phyloP scores from a whole-genome alignment of 2,797 vertebrate species.

The Neopelma chrysocephalum region DNA sequence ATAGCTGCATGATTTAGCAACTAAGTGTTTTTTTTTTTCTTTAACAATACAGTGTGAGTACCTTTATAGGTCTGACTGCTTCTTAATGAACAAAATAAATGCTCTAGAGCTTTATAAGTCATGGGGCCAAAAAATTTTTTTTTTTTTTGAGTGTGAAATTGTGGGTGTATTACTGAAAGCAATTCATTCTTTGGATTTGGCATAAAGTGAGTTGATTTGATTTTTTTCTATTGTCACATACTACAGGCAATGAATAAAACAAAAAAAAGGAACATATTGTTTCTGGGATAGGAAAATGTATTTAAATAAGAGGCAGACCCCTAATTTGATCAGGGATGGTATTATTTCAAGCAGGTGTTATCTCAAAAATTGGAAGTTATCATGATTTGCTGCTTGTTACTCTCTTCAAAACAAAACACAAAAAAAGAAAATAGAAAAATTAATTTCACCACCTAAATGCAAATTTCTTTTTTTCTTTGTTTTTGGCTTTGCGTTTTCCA shows the following conservation, averaged over 20 bases:
- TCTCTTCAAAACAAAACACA: background rate
- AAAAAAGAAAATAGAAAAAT: background rate
- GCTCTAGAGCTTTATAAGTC: background rate
- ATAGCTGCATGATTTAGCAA: constrained; percentile 37
- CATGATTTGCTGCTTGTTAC: background rate
- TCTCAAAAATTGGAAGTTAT: background rate
- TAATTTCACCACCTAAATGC: background rate
- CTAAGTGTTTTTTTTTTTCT: background rate
- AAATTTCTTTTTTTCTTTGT: background rate
- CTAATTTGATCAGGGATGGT: background rate
- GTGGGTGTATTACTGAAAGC: constrained; percentile 11
- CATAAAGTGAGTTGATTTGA: constrained; percentile 12
- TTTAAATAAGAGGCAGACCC: constrained; percentile 9
- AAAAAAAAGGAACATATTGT: background rate
- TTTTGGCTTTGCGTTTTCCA: background rate
- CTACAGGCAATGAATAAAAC: constrained; percentile 6
- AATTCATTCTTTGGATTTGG: background rate
- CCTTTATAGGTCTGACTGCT: background rate
- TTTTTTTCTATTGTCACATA: constrained; percentile 37
- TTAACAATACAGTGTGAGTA: background rate
- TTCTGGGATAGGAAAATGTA: background rate
- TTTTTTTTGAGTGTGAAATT: background rate
- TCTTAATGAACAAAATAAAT: constrained; percentile 12
- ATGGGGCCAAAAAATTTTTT: background rate
- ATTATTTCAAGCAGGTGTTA: background rate